Percentiles rank a stretch among this genome's conserved stretches.
Evolutionary conservation across 2,888 invertebrate species (phyloP).

Genomic region (Harpalus rubripes): DNA sequence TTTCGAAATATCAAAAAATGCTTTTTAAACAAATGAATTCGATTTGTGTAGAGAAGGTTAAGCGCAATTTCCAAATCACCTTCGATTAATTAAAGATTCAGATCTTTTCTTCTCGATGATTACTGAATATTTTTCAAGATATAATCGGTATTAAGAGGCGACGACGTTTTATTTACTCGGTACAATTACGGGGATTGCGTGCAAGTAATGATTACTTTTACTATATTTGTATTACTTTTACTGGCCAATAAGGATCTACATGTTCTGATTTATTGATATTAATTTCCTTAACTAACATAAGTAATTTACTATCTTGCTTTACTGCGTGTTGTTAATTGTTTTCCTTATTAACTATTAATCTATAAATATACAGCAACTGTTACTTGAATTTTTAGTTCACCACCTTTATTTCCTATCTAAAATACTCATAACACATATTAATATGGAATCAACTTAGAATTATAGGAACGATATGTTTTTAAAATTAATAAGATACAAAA

Average conservation of each 20-base stretch:
- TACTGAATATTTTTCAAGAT: slow-evolving; percentile 36
- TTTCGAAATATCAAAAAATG: slow-evolving; percentile 48
- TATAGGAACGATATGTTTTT: no score
- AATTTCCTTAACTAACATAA: slow-evolving; percentile 41
- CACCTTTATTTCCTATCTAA: no score
- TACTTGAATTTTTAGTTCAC: neutral
- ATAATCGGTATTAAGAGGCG: slow-evolving; percentile 17
- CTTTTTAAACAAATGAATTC: slow-evolving; percentile 42
- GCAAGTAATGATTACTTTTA: slow-evolving; percentile 43
- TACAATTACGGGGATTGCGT: slow-evolving; percentile 24
- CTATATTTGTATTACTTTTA: slow-evolving; percentile 35
- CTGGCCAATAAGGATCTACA: slow-evolving; percentile 24
- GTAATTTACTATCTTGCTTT: slow-evolving; percentile 20
- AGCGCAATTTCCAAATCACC: slow-evolving; percentile 34
- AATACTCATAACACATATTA: no score
- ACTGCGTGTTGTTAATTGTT: slow-evolving; percentile 29
- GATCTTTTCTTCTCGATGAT: neutral
- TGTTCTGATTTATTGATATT: slow-evolving; percentile 46
- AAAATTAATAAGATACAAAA: no score
- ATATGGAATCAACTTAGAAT: no score
- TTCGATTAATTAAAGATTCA: slow-evolving; percentile 28
- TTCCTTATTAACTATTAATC: slow-evolving; percentile 27
- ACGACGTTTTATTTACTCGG: slow-evolving; percentile 14
- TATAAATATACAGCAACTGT: neutral
- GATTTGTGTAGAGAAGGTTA: slow-evolving; percentile 45